A percentile compares a stretch with the other conserved stretches of the same genome.
phyloP scores from a whole-genome alignment of 2,888 invertebrate genomes.

The Nemotelus pantherinus region DNA sequence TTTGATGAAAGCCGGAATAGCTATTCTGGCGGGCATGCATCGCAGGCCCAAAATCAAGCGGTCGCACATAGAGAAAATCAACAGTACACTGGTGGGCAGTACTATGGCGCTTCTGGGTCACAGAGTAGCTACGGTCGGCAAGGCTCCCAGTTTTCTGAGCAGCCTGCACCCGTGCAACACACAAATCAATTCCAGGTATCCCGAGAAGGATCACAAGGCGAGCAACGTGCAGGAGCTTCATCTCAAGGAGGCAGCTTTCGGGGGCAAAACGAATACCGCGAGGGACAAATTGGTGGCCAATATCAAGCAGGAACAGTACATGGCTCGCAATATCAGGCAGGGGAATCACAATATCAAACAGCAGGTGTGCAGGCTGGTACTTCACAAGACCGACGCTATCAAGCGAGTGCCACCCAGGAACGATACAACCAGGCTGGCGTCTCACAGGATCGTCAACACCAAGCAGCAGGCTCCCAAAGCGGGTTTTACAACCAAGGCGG shows the following conservation, averaged over 20 bases:
- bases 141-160: not conserved
- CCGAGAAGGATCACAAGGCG: not conserved
- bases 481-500: constrained; percentile 51
- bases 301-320: not conserved
- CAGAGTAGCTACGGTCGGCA: not conserved
- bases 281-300: not conserved
- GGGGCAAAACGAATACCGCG: not conserved
- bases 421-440: constrained; percentile 48
- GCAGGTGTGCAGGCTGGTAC: not conserved
- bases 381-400: constrained; percentile 47
- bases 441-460: constrained; percentile 47
- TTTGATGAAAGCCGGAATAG: constrained; percentile 9
- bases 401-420: constrained; percentile 58
- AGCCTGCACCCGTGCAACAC: no score
- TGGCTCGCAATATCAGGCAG: constrained; percentile 41
- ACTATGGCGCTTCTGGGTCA: not conserved
- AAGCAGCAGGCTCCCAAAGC: constrained; percentile 59
- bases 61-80: not conserved
- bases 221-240: not conserved
- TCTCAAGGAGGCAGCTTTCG: not conserved
- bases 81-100: not conserved
- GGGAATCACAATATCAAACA: constrained; percentile 51
- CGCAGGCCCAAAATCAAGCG: not conserved
- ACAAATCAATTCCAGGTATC: not conserved
- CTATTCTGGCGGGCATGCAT: constrained; percentile 19